phyloP scores from a whole-genome alignment of 2,888 invertebrate genomes.

The Gymnosoma rotundatum region DNA sequence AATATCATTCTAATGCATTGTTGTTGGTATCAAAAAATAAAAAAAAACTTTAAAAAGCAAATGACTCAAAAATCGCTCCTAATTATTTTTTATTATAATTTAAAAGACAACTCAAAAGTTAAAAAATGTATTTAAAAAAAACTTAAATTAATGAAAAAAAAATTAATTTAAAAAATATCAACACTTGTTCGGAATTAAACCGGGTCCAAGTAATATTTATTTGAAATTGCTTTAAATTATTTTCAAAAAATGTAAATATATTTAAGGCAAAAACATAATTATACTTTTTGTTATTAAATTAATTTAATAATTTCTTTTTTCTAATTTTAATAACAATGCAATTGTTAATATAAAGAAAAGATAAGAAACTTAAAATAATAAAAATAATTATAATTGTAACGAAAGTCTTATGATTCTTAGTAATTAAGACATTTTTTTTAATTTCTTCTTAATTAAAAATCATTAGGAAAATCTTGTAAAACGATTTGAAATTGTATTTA shows the following conservation, averaged over 20 bases:
- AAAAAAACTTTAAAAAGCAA: neutral
- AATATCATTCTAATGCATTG: slow-evolving; percentile 17
- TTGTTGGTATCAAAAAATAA: slow-evolving; percentile 31
- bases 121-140: slow-evolving; percentile 2
- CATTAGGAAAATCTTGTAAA: neutral
- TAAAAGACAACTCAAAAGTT: neutral
- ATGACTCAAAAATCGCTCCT: neutral
- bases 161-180: slow-evolving; percentile 38
- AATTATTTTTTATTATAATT: neutral
- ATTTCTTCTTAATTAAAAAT: slow-evolving; percentile 8
- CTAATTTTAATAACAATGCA: slow-evolving; percentile 55
- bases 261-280: neutral
- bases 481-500: neutral
- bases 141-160: slow-evolving; percentile 13
- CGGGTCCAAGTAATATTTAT: slow-evolving; percentile 77
- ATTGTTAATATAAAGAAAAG: slow-evolving; percentile 32
- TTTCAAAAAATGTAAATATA: neutral
- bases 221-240: neutral
- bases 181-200: slow-evolving; percentile 78
- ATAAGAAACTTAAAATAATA: slow-evolving; percentile 71
- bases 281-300: neutral
- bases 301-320: slow-evolving; percentile 3
- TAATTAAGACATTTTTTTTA: slow-evolving; percentile 75
- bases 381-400: slow-evolving; percentile 79
- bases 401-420: slow-evolving; percentile 82